Evolutionary conservation across 2,888 invertebrate genomes (phyloP), one percentile per base, ranked within the genome.

Genomic region (Drosophila yooni): DNA sequence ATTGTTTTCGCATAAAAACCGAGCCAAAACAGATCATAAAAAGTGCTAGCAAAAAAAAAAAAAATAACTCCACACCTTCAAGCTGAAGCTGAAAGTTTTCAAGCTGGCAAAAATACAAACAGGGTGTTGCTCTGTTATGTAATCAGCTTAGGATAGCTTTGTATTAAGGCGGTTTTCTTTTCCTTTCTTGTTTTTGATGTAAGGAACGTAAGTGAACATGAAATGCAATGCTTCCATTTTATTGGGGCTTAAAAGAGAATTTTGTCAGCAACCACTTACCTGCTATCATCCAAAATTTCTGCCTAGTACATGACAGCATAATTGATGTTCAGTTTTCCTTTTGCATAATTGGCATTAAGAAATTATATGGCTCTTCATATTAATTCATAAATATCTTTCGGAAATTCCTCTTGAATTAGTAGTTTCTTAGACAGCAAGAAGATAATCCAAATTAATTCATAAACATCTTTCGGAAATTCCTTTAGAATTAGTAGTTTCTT

Each of bases 1-100:
- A 87, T 90, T 87, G 89, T 90, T 90, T 88, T 72, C 77, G 69
- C 79, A 79, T 90, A 79, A 87, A 82, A 84, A 71, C 51, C 54
- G 38, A 56, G 63, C 57, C 68, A 57, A 85, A 69, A 65, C 75
- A 70, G 74, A 75, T 82, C 79, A 73, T 79, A 84, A 82, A 81
- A 78, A 40, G 38, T 4, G 13, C 61, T 53, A 34, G 53, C 54
- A 62, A 33, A 53, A 66, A 58, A 50, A 40, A n/a, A 2, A 0
- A 40, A 43, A 3, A 15, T 21, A 33, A 11, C 56, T 58, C 34
- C 21, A 43, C 54, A 69, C 48, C 74, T 50, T 38, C 13, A 43
- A 58, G 46, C 6, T 43, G 5, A 21, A 43, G 43, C 58, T 21
- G 25, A 36, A 61, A 65, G 57, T 71, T 71, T 77, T 15, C 15